phyloP scores from a whole-genome alignment of 2,888 invertebrate genomes.

The Diarsia mendica region DNA sequence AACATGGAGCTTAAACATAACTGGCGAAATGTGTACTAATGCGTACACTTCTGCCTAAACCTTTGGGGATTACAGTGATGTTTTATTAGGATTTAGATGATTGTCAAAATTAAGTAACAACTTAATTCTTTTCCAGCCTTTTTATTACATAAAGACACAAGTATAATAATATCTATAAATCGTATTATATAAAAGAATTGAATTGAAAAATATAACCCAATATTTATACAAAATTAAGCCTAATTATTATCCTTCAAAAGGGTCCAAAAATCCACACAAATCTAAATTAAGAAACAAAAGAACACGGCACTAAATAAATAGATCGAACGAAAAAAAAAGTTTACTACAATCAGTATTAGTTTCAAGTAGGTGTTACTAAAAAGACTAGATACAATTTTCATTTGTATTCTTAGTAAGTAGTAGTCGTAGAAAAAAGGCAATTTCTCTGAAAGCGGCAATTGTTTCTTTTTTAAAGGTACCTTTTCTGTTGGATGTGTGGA shows the following conservation, averaged over 20 bases:
- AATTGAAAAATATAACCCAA: neutral
- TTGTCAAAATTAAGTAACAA: too few species aligned
- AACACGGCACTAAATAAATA: constrained; percentile 16
- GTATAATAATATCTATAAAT: too few species aligned
- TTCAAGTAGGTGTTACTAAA: constrained; percentile 23
- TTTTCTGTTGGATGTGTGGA: constrained; percentile 43
- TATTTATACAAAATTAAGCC: constrained; percentile 7
- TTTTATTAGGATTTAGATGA: too few species aligned
- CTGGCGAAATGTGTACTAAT: too few species aligned
- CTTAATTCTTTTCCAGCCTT: too few species aligned
- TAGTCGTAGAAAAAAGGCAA: constrained; percentile 47
- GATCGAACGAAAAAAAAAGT: constrained; percentile 18
- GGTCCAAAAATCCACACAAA: neutral
- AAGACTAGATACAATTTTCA: constrained; percentile 30
- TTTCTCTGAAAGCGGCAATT: constrained; percentile 57
- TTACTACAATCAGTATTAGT: constrained; percentile 28
- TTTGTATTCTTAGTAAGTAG: constrained; percentile 45
- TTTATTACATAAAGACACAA: too few species aligned
- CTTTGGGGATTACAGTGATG: too few species aligned
- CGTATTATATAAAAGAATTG: neutral
- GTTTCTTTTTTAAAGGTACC: constrained; percentile 51
- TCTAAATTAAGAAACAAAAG: constrained; percentile 13
- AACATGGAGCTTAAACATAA: too few species aligned
- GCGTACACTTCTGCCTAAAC: too few species aligned
- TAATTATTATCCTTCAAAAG: constrained; percentile 3